These are phyloP conservation scores for Gymnoscopelus braueri DNA, from an alignment of 2,797 vertebrate species.

Conservation along the genomic window DNA sequence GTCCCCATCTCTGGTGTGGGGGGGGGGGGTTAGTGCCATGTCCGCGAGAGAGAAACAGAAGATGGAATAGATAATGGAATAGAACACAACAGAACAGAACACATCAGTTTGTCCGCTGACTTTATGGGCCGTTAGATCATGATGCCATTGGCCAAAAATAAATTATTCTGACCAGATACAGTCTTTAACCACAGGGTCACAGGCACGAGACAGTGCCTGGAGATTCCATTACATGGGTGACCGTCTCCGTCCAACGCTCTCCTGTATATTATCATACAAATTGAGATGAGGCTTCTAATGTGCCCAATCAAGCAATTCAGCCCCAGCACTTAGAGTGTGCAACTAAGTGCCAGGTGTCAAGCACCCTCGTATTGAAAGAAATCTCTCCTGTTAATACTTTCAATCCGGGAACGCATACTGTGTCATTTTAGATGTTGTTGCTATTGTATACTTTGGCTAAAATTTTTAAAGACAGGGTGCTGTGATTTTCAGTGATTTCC, in stretches of 20 bases:
- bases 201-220: conserved; percentile 35
- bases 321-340: conserved; percentile 49
- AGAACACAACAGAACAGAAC: not conserved
- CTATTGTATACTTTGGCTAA: no score
- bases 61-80: not conserved
- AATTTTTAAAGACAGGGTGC: no score
- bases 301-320: conserved; percentile 59
- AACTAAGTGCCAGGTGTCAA: conserved; percentile 61
- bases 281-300: conserved; percentile 62
- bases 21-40: not conserved
- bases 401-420: no score
- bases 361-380: conserved; percentile 56
- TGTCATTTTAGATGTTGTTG: no score
- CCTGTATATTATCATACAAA: conserved; percentile 63
- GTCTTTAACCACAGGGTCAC: conserved; percentile 41
- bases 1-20: no score
- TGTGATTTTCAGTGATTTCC: no score
- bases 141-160: conserved; percentile 30
- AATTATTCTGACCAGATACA: conserved; percentile 41
- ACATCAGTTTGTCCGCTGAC: not conserved
- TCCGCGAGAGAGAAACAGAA: not conserved
- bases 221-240: conserved; percentile 58
- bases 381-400: conserved; percentile 46
- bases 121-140: conserved; percentile 11
- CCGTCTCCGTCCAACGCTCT: conserved; percentile 37